A percentile compares a stretch with the other conserved stretches of the same genome.
phyloP scores from a whole-genome alignment of 2,888 invertebrate genomes.

The Harmothoe impar region DNA sequence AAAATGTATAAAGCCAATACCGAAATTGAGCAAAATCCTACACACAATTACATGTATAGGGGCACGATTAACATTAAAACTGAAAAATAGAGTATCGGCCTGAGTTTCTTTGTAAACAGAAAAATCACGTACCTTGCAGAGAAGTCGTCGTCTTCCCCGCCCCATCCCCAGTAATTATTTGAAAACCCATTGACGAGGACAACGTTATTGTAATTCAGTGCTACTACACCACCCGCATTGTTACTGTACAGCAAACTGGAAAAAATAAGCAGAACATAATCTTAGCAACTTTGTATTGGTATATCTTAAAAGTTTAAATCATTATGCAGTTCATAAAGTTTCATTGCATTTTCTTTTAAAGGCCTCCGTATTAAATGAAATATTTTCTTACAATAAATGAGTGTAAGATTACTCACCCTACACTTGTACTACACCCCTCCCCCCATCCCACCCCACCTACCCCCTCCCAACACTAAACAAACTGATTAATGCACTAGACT shows the following conservation, averaged over 20 bases:
- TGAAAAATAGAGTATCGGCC: too few relatives aligned
- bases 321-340: neutral
- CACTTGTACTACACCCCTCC: neutral
- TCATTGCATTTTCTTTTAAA: neutral
- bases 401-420: neutral
- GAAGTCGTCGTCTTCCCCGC: conserved; percentile 82
- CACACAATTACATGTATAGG: too few relatives aligned
- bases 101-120: too few relatives aligned
- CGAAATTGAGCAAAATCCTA: too few relatives aligned
- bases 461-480: too few relatives aligned
- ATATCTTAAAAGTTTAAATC: neutral
- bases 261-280: neutral
- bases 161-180: conserved; percentile 84
- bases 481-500: too few relatives aligned
- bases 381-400: too few relatives aligned
- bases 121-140: conserved; percentile 77
- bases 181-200: conserved; percentile 84
- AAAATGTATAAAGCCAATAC: too few relatives aligned
- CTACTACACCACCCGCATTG: conserved; percentile 84
- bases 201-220: conserved; percentile 82
- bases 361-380: neutral
- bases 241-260: conserved; percentile 84
- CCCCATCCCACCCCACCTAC: too few relatives aligned
- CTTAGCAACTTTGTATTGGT: too few relatives aligned
- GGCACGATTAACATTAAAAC: too few relatives aligned